A percentile compares a stretch with the other conserved stretches of the same genome.
These are phyloP conservation scores for Trogon surrucura DNA, from an alignment of 2,113 vertebrate species.

Conservation along the genomic window DNA sequence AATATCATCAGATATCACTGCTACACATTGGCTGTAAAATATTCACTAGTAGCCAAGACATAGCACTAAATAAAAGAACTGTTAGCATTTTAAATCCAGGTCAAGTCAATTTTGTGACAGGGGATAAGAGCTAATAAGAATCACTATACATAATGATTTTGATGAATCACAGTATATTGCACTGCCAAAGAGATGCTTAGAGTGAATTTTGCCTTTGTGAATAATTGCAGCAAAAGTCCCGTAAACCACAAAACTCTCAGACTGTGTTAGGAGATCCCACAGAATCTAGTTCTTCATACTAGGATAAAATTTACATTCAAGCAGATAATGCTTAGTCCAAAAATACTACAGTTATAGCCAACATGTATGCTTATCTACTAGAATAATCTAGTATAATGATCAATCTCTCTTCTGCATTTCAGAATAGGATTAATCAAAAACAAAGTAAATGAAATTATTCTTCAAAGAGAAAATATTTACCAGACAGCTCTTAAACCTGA, in stretches of 20 bases:
- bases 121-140: neutral
- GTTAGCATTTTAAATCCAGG: neutral
- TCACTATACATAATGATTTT: neutral
- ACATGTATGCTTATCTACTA: neutral
- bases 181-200: neutral
- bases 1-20: neutral
- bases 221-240: neutral
- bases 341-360: neutral
- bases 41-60: neutral
- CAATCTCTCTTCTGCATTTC: neutral
- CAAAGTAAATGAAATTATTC: neutral
- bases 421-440: neutral
- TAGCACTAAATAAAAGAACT: neutral
- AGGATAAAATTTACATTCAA: neutral
- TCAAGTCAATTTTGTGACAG: neutral
- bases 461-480: neutral
- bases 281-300: neutral
- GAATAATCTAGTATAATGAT: neutral
- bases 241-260: neutral
- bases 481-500: neutral
- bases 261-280: neutral
- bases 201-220: neutral
- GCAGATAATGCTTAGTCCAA: rapidly evolving
- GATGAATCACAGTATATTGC: neutral
- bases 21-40: neutral